Percentiles rank a stretch among this genome's conserved stretches.
phyloP scores from a whole-genome alignment of 2,888 invertebrate species.

The Onchidella celtica region DNA sequence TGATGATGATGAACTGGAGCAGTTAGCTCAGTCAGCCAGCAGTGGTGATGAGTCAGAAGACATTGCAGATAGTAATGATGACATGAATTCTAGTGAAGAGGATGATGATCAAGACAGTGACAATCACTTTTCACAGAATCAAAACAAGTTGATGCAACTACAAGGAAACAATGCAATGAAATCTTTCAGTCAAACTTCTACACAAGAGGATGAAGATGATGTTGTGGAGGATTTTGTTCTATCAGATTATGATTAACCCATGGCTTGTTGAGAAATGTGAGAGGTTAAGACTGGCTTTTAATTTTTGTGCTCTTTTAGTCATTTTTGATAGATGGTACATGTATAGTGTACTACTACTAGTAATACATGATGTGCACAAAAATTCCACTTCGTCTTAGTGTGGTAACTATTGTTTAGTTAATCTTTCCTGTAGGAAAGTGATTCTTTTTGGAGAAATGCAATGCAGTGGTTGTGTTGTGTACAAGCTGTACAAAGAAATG shows the following conservation, averaged over 20 bases:
- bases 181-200: neutral
- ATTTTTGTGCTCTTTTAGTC: no score
- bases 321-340: no score
- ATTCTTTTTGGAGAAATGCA: no score
- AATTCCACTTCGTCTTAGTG: no score
- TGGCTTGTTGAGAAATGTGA: neutral
- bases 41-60: constrained; percentile 14
- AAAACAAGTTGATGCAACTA: neutral
- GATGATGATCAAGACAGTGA: constrained; percentile 20
- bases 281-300: no score
- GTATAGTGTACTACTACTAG: no score
- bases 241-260: constrained; percentile 49
- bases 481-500: no score
- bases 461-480: no score
- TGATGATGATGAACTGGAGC: constrained; percentile 74
- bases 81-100: neutral
- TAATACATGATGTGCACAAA: no score
- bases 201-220: constrained; percentile 39
- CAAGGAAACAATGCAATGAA: neutral
- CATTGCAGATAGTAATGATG: constrained; percentile 25
- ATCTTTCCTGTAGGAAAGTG: no score
- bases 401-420: no score
- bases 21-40: constrained; percentile 65
- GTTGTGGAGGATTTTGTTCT: constrained; percentile 45
- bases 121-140: neutral